These are phyloP conservation scores for Drosophila robusta DNA, from an alignment of 2,888 invertebrate species.

Conservation along the genomic window DNA sequence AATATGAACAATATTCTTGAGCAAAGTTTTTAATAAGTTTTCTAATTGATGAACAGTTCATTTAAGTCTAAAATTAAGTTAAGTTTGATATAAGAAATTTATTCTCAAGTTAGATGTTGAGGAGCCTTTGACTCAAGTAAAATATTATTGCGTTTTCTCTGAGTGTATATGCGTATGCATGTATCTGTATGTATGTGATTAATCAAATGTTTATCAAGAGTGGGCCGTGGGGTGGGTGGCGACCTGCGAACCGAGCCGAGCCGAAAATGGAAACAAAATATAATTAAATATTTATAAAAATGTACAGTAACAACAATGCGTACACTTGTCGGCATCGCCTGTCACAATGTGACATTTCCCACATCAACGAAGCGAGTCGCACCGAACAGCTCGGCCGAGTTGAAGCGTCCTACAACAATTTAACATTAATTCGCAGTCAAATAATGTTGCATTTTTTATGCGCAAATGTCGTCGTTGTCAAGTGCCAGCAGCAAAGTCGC, in stretches of 20 bases:
- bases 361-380: conserved; percentile 73
- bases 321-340: conserved; percentile 70
- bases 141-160: background rate
- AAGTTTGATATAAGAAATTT: too few species aligned
- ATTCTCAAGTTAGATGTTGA: too few species aligned
- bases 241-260: conserved; percentile 20
- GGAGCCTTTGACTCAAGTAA: too few species aligned
- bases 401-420: conserved; percentile 71
- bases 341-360: conserved; percentile 83
- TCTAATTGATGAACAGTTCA: too few species aligned
- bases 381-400: conserved; percentile 18
- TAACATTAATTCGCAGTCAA: conserved; percentile 83
- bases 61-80: too few species aligned
- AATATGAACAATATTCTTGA: too few species aligned
- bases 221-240: conserved; percentile 5
- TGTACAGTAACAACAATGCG: conserved; percentile 71
- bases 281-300: conserved; percentile 79
- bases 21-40: too few species aligned
- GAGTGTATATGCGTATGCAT: conserved; percentile 3
- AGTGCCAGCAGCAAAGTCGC: conserved; percentile 67
- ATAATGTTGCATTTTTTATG: conserved; percentile 83
- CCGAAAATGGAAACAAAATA: conserved; percentile 71
- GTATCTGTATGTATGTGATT: conserved; percentile 52
- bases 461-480: conserved; percentile 83
- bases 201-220: conserved; percentile 70